phyloP scores from a whole-genome alignment of 2,113 vertebrate species.

The Psammodynastes pulverulentus region DNA sequence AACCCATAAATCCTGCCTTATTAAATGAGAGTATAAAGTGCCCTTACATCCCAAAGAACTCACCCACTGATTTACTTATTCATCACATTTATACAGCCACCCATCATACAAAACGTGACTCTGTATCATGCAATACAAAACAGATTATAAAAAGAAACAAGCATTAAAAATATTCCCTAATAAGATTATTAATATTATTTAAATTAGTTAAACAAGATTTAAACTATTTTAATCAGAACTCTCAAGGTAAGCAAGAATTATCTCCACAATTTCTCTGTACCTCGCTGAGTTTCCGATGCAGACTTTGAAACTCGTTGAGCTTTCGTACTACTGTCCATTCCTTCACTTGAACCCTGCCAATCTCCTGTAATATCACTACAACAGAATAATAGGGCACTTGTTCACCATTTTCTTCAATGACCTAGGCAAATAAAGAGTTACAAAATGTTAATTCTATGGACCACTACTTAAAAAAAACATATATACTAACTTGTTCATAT shows the following conservation, averaged over 20 bases:
- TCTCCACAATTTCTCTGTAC: slow-evolving; percentile 58
- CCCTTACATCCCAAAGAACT: not conserved
- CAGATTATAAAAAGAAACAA: not conserved
- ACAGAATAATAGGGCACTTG: slow-evolving; percentile 90
- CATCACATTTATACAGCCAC: not conserved
- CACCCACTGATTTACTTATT: not conserved
- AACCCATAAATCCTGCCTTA: too few relatives aligned
- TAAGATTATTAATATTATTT: not conserved
- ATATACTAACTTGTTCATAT: not conserved
- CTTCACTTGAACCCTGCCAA: slow-evolving; percentile 78
- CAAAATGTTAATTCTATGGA: not conserved
- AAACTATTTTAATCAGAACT: not conserved
- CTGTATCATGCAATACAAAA: not conserved
- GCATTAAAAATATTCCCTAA: not conserved
- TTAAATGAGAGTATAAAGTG: too few relatives aligned
- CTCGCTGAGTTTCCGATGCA: slow-evolving; percentile 96
- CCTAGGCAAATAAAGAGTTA: slow-evolving; percentile 62
- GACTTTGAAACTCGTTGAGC: slow-evolving; percentile 92
- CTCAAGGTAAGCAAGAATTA: not conserved
- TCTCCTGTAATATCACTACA: slow-evolving; percentile 83
- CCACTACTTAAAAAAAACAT: not conserved
- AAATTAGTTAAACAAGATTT: not conserved
- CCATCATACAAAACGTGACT: not conserved
- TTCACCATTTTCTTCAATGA: slow-evolving; percentile 91
- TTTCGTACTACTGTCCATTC: slow-evolving; percentile 90